Evolutionary conservation across 2,888 invertebrate species (phyloP), one percentile per base, ranked within the genome.

Genomic region (Luperina testacea): DNA sequence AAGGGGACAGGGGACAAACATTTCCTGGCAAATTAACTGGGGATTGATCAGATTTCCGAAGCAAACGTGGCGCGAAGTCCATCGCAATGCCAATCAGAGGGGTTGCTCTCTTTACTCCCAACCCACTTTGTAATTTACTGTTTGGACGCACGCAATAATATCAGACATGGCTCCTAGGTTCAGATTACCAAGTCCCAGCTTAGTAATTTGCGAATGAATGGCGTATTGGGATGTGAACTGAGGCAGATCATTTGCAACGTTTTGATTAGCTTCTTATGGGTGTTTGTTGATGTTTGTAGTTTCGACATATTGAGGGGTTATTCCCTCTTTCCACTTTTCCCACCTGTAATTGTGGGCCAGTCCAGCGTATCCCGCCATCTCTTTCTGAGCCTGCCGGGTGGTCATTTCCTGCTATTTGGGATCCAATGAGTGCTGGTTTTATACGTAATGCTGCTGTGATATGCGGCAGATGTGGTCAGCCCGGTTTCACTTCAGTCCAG

Each of bases 11-110:
- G 89, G 75, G 85, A 86, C 92, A 95, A 95, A 95, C 94, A 95
- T 94, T 95, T 94, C 94, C 94, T 92, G 90, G 90, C 90, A 92
- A 95, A 95, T 96, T 95, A 95, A 94, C 94, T 90, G 93, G 90
- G 93, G 92, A 94, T 94, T 95, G 94, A 96, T 96, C 95, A 94
- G 95, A 96, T 96, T 96, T 96, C 96, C 96, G 94, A 90, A 91
- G 92, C 91, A 93, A 95, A 92, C 92, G 94, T 93, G 90, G 92
- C 94, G 92, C 90, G 92, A 93, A 92, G 93, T 95, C 95, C 94
- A 93, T 96, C 94, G 96, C 94, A 95, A 95, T 95, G 95, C 95
- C 96, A 96, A 96, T 96, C 95, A 96, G 83, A 83, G 92, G 90
- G 90, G 87, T 81, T 68, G 76, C 75, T 83, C 89, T 90, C 88